Evolutionary conservation across 2,797 vertebrate genomes (phyloP).

Genomic region (Parauchenoglanis ngamensis): DNA sequence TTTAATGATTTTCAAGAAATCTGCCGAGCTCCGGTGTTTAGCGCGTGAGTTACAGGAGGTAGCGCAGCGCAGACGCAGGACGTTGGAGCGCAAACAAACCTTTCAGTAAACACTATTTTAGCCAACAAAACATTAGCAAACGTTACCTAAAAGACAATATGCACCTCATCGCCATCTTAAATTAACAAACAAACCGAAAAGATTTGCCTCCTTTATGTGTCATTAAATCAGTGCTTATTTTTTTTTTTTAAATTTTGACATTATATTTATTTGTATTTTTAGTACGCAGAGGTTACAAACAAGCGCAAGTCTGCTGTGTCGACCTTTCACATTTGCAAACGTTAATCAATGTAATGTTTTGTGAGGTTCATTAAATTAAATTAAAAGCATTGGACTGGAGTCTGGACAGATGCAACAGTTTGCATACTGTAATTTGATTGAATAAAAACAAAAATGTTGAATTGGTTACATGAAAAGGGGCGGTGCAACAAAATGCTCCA

Average conservation of each 20-base stretch:
- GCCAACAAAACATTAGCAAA: too few species aligned
- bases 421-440: not conserved
- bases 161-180: too few species aligned
- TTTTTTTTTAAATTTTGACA: not conserved
- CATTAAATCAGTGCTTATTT: not conserved
- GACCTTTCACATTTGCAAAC: not conserved
- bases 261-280: not conserved
- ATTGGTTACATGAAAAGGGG: not conserved
- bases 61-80: too few species aligned
- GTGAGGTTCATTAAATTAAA: too few species aligned
- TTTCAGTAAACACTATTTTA: too few species aligned
- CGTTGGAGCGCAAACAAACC: too few species aligned
- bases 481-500: not conserved
- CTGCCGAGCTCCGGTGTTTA: too few species aligned
- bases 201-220: not conserved
- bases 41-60: too few species aligned
- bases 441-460: not conserved
- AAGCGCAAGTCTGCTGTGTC: not conserved
- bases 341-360: not conserved
- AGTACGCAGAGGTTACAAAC: not conserved
- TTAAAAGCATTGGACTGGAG: not conserved
- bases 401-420: not conserved
- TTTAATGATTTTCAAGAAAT: too few species aligned
- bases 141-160: too few species aligned
- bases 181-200: not conserved